A percentile compares a stretch with the other conserved stretches of the same genome.
Conservation (phyloP, 1,140 invertebrate species). For the Arctopsyche grandis region DNA sequence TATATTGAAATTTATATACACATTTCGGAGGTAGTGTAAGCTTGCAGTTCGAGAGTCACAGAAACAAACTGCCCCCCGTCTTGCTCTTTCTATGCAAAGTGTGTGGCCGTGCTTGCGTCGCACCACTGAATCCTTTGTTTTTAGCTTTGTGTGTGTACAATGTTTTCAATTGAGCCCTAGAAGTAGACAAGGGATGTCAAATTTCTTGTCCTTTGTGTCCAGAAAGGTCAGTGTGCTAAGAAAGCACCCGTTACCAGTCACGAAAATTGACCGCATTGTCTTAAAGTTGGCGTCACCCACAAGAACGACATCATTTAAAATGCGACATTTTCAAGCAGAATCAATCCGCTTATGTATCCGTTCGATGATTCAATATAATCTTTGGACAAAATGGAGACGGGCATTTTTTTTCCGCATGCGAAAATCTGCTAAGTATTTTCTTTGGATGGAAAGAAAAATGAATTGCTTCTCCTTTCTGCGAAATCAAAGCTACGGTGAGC, state of each 20-base stretch:
- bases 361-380: slow-evolving; percentile 19
- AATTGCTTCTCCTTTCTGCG: slow-evolving; percentile 12
- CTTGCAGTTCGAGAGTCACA: not conserved
- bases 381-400: not conserved
- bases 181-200: slow-evolving; percentile 25
- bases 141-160: slow-evolving; percentile 47
- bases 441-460: slow-evolving; percentile 30
- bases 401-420: slow-evolving; percentile 10
- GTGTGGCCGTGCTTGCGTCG: slow-evolving; percentile 45
- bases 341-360: not conserved
- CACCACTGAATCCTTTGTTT: slow-evolving; percentile 50
- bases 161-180: slow-evolving; percentile 50
- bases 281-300: not conserved
- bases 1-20: not conserved
- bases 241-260: not conserved
- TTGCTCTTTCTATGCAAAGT: slow-evolving; percentile 51
- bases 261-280: slow-evolving; percentile 18
- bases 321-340: not conserved
- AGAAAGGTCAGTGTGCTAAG: slow-evolving; percentile 50
- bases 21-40: not conserved
- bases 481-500: slow-evolving; percentile 33
- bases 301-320: not conserved
- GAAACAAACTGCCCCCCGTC: not conserved
- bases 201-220: slow-evolving; percentile 49
- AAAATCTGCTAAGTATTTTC: slow-evolving; percentile 28